Conservation (phyloP, 2,888 invertebrate species). For the Trachelus stipa region DNA sequence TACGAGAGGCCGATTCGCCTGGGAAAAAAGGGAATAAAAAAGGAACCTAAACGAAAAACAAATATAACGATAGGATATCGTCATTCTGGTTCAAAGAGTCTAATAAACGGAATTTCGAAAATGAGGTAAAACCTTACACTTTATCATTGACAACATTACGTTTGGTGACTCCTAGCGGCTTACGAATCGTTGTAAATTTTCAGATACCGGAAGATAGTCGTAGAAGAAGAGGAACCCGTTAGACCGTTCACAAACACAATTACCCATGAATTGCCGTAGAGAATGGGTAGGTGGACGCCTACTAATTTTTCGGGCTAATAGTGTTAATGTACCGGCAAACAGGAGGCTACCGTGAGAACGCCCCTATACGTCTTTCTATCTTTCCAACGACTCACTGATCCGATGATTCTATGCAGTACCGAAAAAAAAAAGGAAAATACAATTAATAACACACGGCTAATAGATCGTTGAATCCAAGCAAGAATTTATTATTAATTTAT, state of each 20-base stretch:
- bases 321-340: conserved; percentile 6
- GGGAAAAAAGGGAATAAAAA: background rate
- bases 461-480: background rate
- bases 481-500: background rate
- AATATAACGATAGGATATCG: background rate
- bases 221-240: background rate
- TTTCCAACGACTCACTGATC: background rate
- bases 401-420: background rate
- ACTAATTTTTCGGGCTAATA: conserved; percentile 9
- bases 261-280: conserved; percentile 5
- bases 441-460: background rate
- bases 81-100: background rate
- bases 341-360: conserved; percentile 9
- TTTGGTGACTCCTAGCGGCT: background rate
- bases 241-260: conserved; percentile 4
- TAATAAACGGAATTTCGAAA: background rate
- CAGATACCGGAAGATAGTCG: background rate
- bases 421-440: background rate
- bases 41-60: background rate
- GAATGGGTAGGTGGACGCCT: background rate
- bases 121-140: background rate
- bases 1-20: background rate
- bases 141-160: background rate
- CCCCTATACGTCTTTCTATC: background rate
- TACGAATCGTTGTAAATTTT: background rate